phyloP scores from a whole-genome alignment of 2,888 invertebrate species.

The Lasioglossum malachurum region DNA sequence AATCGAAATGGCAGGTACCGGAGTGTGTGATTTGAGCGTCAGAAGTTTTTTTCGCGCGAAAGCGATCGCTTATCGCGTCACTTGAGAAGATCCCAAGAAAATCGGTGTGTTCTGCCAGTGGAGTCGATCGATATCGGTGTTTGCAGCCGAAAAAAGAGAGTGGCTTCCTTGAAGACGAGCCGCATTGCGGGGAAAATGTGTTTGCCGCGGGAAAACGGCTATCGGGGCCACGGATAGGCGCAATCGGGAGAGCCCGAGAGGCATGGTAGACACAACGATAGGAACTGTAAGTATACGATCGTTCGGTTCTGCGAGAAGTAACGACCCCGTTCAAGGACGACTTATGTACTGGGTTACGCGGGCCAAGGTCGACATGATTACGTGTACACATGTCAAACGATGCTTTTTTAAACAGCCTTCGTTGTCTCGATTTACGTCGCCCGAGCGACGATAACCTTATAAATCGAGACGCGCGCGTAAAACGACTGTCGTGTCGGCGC shows the following conservation, averaged over 20 bases:
- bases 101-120: not conserved
- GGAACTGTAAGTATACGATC: constrained; percentile 19
- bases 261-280: constrained; percentile 10
- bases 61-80: constrained; percentile 8
- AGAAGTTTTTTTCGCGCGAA: not conserved
- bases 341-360: constrained; percentile 62
- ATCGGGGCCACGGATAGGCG: constrained; percentile 25
- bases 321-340: constrained; percentile 64
- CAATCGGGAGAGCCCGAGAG: not conserved
- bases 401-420: constrained; percentile 48
- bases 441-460: constrained; percentile 46
- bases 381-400: constrained; percentile 55
- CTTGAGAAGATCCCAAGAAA: not conserved
- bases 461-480: constrained; percentile 38
- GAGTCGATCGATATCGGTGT: constrained; percentile 18
- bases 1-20: not conserved
- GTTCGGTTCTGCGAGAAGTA: constrained; percentile 48
- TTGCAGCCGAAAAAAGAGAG: not conserved
- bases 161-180: not conserved
- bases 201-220: constrained; percentile 10
- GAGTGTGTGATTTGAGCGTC: not conserved
- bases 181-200: constrained; percentile 36
- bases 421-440: constrained; percentile 32
- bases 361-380: constrained; percentile 68
- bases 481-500: not conserved